phyloP scores from a whole-genome alignment of 2,888 invertebrate genomes.

The Melanchra persicariae region DNA sequence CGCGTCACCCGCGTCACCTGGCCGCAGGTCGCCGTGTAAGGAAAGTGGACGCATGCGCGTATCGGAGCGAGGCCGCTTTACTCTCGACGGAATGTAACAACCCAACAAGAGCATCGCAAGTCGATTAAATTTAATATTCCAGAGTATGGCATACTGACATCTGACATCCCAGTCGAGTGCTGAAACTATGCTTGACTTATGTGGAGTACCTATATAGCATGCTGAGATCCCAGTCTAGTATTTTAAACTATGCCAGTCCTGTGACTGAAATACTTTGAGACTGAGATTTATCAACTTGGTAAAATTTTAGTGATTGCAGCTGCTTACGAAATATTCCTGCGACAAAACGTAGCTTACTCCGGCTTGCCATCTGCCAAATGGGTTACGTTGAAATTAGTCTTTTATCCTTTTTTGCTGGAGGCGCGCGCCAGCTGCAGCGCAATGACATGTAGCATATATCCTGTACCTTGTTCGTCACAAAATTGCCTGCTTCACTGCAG shows the following conservation, averaged over 20 bases:
- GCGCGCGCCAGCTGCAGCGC: not conserved
- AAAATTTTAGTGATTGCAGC: too few relatives aligned
- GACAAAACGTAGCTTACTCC: not conserved
- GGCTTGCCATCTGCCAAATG: too few relatives aligned
- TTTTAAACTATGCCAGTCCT: not conserved
- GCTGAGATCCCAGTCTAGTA: not conserved
- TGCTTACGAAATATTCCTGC: too few relatives aligned
- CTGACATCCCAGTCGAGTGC: not conserved
- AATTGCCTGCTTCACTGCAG: not conserved
- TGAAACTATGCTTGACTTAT: not conserved
- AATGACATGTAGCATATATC: not conserved
- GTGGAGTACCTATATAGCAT: too few relatives aligned
- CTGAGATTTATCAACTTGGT: too few relatives aligned
- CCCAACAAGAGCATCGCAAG: not conserved
- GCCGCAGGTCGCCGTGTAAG: slow-evolving; percentile 49
- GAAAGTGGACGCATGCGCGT: slow-evolving; percentile 32
- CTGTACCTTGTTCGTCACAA: not conserved
- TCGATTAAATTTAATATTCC: slow-evolving; percentile 28
- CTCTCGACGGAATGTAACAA: slow-evolving; percentile 45
- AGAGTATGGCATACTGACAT: not conserved
- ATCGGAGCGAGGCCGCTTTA: slow-evolving; percentile 37
- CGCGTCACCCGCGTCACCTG: slow-evolving; percentile 29
- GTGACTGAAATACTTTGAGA: not conserved
- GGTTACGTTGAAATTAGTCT: not conserved
- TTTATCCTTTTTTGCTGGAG: not conserved